Evolutionary conservation across 2,797 vertebrate genomes (phyloP).

Genomic region (Okamejei kenojei): DNA sequence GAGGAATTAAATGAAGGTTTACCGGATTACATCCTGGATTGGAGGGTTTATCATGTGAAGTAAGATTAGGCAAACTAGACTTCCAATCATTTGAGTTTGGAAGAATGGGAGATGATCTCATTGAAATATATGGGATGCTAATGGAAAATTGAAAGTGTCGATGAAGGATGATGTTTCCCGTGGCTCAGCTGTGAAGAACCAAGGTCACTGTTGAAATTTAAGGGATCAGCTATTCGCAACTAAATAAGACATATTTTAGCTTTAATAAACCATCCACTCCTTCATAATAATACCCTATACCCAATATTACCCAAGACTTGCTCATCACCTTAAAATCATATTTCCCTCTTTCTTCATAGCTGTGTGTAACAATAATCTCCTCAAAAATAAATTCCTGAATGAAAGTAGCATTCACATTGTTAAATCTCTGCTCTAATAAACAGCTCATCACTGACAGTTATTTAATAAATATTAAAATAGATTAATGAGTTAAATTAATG

Average conservation of each 20-base stretch:
- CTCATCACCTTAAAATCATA: background rate
- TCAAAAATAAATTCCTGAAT: background rate
- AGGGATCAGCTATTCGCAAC: too few species aligned
- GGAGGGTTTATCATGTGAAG: too few species aligned
- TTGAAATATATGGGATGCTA: too few species aligned
- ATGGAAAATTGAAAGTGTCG: too few species aligned
- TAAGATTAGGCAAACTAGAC: too few species aligned
- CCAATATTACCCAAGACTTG: background rate
- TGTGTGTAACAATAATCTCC: background rate
- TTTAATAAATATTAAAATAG: conserved; percentile 25
- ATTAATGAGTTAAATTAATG: conserved; percentile 14
- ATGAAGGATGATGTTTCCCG: too few species aligned
- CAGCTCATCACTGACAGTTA: background rate
- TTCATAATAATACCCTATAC: background rate
- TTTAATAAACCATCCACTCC: background rate
- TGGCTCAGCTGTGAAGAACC: too few species aligned
- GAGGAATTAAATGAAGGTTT: too few species aligned
- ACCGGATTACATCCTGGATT: too few species aligned
- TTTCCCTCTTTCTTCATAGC: background rate
- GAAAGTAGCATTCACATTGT: conserved; percentile 15
- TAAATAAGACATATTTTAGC: background rate
- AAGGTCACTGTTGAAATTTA: too few species aligned
- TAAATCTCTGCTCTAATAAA: background rate
- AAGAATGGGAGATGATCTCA: too few species aligned
- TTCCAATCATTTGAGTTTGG: too few species aligned